Conservation (phyloP, 64 coral and sea anemone genomes). For the Anthopleura sola region DNA sequence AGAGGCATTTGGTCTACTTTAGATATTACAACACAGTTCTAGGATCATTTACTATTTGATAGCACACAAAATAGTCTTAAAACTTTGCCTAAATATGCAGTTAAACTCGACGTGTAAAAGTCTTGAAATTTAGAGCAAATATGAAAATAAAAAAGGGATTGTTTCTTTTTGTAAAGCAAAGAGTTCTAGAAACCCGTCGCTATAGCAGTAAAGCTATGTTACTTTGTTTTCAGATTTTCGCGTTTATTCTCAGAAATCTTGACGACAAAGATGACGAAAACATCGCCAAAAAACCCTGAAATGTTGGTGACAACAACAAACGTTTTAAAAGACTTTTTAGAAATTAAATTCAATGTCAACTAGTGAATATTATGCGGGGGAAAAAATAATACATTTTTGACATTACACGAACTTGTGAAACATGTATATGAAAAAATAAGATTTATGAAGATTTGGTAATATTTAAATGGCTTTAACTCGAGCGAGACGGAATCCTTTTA, state of each 20-base stretch:
- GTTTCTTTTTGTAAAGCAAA: neutral
- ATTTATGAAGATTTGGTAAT: neutral
- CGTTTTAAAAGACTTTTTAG: too few relatives aligned
- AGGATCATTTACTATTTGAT: neutral
- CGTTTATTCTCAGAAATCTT: neutral
- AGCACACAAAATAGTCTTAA: neutral
- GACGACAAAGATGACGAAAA: neutral
- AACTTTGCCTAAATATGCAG: neutral
- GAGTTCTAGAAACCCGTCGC: neutral
- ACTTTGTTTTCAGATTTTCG: neutral
- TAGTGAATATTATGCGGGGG: too few relatives aligned
- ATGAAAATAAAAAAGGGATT: neutral
- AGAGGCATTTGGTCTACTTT: neutral
- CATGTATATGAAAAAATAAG: neutral
- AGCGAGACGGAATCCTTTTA: too few relatives aligned
- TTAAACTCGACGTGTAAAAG: neutral
- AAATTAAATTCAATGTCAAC: too few relatives aligned
- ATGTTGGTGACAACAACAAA: too few relatives aligned
- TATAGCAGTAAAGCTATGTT: neutral
- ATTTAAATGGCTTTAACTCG: too few relatives aligned
- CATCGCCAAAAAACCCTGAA: neutral
- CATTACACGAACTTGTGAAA: neutral
- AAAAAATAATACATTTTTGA: neutral
- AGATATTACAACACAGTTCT: neutral
- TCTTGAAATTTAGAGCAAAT: neutral